phyloP scores from a whole-genome alignment of 2,888 invertebrate species.

The Chymomyza caudatula region DNA sequence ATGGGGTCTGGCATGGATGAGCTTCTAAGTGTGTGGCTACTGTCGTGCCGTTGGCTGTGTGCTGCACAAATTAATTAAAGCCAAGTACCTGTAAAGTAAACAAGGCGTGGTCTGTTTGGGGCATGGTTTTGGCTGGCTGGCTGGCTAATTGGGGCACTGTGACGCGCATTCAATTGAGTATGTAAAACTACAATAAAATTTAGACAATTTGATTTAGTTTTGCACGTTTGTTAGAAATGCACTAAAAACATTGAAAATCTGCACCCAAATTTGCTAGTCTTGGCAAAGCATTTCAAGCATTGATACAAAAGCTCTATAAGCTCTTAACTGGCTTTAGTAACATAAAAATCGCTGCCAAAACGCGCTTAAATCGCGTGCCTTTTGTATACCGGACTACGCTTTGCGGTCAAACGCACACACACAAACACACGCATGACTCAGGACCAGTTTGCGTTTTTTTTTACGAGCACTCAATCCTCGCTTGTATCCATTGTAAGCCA shows the following conservation, averaged over 20 bases:
- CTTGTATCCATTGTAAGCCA: neutral
- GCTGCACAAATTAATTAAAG: constrained; percentile 19
- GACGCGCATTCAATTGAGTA: neutral
- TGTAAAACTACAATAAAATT: neutral
- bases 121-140: neutral
- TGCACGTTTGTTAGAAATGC: too few species aligned
- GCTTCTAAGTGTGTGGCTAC: neutral
- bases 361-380: neutral
- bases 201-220: neutral
- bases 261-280: too few species aligned
- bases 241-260: too few species aligned
- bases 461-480: neutral
- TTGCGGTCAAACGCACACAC: too few species aligned
- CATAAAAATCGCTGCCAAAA: neutral
- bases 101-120: neutral
- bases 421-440: neutral
- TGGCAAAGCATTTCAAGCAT: too few species aligned
- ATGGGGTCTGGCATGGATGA: constrained; percentile 12
- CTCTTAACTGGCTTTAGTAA: too few species aligned
- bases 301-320: neutral
- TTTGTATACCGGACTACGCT: too few species aligned
- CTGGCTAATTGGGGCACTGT: constrained; percentile 1
- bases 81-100: neutral
- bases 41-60: neutral
- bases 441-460: neutral